phyloP scores from a whole-genome alignment of 2,888 invertebrate genomes.

The Mesorhabditis spiculigera region DNA sequence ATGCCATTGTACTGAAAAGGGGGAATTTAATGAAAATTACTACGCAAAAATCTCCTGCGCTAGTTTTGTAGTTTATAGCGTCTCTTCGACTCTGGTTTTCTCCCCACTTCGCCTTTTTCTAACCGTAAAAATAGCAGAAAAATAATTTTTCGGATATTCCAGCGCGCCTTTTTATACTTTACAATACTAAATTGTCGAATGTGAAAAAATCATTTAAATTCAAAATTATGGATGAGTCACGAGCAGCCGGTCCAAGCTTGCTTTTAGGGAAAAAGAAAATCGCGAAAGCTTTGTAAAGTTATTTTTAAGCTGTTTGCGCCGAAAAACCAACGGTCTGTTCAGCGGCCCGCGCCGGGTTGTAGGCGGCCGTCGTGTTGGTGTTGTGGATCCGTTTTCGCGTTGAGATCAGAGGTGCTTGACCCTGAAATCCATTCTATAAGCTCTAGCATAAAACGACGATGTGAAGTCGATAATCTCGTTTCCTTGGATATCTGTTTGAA shows the following conservation, averaged over 20 bases:
- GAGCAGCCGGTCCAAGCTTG: not conserved
- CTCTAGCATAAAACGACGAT: not conserved
- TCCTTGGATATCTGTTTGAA: too few species aligned
- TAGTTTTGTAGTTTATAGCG: too few species aligned
- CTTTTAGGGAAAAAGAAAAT: not conserved
- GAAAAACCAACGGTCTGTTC: not conserved
- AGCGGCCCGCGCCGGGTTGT: not conserved
- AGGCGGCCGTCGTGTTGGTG: conserved; percentile 7
- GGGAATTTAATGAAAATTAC: too few species aligned
- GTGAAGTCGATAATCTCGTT: not conserved
- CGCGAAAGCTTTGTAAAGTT: not conserved
- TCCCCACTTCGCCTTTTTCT: too few species aligned
- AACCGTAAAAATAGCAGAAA: too few species aligned
- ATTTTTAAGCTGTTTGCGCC: not conserved
- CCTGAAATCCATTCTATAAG: not conserved
- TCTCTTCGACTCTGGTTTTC: too few species aligned
- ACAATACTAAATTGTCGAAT: not conserved
- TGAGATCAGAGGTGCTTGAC: conserved; percentile 35
- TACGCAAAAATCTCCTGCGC: too few species aligned
- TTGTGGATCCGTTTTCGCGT: conserved; percentile 27
- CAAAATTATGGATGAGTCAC: not conserved
- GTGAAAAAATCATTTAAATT: not conserved
- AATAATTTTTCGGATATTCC: too few species aligned
- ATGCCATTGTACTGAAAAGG: not conserved
- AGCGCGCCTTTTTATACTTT: not conserved